phyloP scores from a whole-genome alignment of 2,113 vertebrate genomes.

The Rhabdomys dilectus region DNA sequence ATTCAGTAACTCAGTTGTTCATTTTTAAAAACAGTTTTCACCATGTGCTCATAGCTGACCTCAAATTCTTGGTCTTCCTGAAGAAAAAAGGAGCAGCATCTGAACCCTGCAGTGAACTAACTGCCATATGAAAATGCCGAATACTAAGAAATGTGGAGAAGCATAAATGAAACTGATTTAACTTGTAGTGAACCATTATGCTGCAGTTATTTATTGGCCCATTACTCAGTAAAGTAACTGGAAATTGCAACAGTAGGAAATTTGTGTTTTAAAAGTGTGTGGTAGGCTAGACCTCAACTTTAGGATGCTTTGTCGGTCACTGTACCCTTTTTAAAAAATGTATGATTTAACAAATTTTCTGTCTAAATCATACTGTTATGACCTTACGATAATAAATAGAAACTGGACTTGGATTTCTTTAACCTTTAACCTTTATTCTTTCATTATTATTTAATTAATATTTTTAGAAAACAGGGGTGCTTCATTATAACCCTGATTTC shows the following conservation, averaged over 20 bases:
- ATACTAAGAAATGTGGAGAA: no score
- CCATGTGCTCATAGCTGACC: neutral
- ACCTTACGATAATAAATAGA: neutral
- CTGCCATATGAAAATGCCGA: neutral
- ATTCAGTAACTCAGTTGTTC: neutral
- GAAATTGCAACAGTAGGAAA: neutral
- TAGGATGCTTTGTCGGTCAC: neutral
- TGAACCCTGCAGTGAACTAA: neutral
- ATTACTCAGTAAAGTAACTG: neutral
- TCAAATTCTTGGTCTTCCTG: neutral
- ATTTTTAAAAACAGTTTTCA: neutral
- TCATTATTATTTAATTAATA: slow-evolving; percentile 32
- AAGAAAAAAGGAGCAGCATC: neutral
- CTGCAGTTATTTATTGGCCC: neutral
- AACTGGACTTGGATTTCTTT: neutral
- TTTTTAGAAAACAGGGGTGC: neutral
- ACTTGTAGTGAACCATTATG: no score
- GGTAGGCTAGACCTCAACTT: neutral
- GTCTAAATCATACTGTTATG: neutral
- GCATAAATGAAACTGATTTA: neutral
- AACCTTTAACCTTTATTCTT: slow-evolving; percentile 43
- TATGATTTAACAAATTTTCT: neutral
- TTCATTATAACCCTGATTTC: slow-evolving; percentile 46
- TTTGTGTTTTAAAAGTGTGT: neutral
- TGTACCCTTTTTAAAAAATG: neutral